These are phyloP conservation scores for Drosophila jambulina DNA, from an alignment of 1,140 invertebrate species.

Conservation along the genomic window DNA sequence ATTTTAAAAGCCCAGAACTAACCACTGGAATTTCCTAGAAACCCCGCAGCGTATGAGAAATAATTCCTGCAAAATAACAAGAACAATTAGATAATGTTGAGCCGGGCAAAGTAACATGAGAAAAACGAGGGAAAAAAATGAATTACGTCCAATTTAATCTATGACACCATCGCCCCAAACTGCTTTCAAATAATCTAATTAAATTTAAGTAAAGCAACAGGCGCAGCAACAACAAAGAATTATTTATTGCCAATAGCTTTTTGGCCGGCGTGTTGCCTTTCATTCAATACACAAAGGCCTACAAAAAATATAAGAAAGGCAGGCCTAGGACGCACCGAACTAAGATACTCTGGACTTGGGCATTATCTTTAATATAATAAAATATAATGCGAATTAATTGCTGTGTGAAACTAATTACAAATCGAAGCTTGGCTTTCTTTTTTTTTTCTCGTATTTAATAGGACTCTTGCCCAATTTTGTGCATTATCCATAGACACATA, in stretches of 20 bases:
- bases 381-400: neutral
- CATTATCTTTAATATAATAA: neutral
- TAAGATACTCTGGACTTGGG: slow-evolving; percentile 12
- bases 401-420: neutral
- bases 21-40: neutral
- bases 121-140: slow-evolving; percentile 45
- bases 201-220: slow-evolving; percentile 76
- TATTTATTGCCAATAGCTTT: slow-evolving; percentile 76
- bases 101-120: slow-evolving; percentile 20
- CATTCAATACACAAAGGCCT: slow-evolving; percentile 64
- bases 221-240: slow-evolving; percentile 66
- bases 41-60: neutral
- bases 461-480: neutral
- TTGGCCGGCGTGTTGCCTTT: slow-evolving; percentile 60
- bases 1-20: slow-evolving; percentile 6
- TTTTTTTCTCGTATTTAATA: neutral
- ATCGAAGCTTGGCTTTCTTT: neutral
- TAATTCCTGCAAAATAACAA: slow-evolving; percentile 2
- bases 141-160: slow-evolving; percentile 78
- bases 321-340: neutral
- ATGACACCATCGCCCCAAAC: slow-evolving; percentile 79
- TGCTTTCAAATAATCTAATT: slow-evolving; percentile 83
- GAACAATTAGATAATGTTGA: slow-evolving; percentile 17
- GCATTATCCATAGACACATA: neutral
- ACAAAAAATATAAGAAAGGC: slow-evolving; percentile 20